Evolutionary conservation across 37 sponge, comb jelly and placozoan species (phyloP), one percentile per base, ranked within the genome.

Genomic region (Amphimedon queenslandica): DNA sequence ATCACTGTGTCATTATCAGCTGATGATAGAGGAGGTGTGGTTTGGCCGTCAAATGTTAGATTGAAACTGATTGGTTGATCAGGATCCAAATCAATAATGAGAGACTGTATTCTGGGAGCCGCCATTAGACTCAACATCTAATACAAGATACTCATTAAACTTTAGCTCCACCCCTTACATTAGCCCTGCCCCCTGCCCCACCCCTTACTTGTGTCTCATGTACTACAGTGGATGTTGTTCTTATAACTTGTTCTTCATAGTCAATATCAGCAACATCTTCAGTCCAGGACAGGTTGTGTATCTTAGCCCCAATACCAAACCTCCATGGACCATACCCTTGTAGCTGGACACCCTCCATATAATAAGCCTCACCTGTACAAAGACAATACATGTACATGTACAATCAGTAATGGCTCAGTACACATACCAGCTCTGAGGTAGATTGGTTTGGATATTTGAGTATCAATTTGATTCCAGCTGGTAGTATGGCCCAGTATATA

Each of bases 161-260:
- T n/a, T n/a, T n/a, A n/a, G n/a, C n/a, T n/a, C n/a, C n/a, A n/a
- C n/a, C n/a, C n/a, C n/a, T n/a, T n/a, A n/a, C n/a, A n/a, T n/a
- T n/a, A n/a, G n/a, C n/a, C n/a, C n/a, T n/a, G n/a, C n/a, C n/a
- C n/a, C n/a, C n/a, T n/a, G n/a, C n/a, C n/a, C n/a, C n/a, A n/a
- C n/a, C n/a, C n/a, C n/a, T n/a, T 78, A 91, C 92, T 66, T 87
- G 83, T 63, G 57, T 61, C 55, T 86, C 88, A 32, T 66, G 25
- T n/a, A 72, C 72, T 27, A 82, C 47, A 53, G 37, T 32, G 0
- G 92, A 79, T 24, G 73, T 30, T 29, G 79, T 75, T 8, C 8
- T 38, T n/a, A 91, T 64, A 33, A 40, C 57, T 71, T 91, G 92
- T 3, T 37, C 43, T 60, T 91, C 92, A 31, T 78, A 58, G 43